Evolutionary conservation across 2,888 invertebrate species (phyloP).

Genomic region (Apotomis betuletana): DNA sequence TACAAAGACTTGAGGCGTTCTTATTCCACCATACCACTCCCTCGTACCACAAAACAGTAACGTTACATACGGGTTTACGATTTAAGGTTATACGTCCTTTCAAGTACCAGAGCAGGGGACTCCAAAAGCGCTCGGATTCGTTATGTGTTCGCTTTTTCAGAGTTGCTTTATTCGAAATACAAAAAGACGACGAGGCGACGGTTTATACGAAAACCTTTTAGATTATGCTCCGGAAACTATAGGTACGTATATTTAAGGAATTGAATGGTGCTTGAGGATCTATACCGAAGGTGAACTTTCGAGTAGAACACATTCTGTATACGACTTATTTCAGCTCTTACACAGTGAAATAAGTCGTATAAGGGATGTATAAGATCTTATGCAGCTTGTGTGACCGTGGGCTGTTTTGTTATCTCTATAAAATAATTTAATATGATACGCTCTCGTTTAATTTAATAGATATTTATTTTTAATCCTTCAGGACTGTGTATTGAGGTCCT

Average conservation of each 20-base stretch:
- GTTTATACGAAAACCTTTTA: conserved; percentile 32
- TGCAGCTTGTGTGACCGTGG: too few relatives aligned
- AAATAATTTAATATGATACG: too few relatives aligned
- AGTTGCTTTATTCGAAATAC: conserved; percentile 34
- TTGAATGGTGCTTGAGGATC: too few relatives aligned
- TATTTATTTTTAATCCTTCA: too few relatives aligned
- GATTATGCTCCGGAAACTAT: conserved; percentile 9
- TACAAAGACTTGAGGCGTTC: conserved; percentile 20
- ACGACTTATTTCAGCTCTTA: too few relatives aligned
- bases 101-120: background rate
- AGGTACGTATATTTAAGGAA: background rate
- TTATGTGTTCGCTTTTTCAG: conserved; percentile 37
- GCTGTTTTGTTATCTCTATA: too few relatives aligned
- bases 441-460: too few relatives aligned
- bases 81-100: conserved; percentile 10
- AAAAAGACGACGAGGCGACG: conserved; percentile 26
- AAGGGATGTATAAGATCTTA: too few relatives aligned
- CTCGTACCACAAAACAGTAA: background rate
- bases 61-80: background rate
- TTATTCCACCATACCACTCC: background rate
- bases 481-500: too few relatives aligned
- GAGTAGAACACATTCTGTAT: too few relatives aligned
- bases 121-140: conserved; percentile 34
- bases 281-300: too few relatives aligned
- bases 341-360: too few relatives aligned